Base-by-base conservation (phyloP, 1,140 invertebrate genomes). In the Drosophila sulfurigaster region DNA sequence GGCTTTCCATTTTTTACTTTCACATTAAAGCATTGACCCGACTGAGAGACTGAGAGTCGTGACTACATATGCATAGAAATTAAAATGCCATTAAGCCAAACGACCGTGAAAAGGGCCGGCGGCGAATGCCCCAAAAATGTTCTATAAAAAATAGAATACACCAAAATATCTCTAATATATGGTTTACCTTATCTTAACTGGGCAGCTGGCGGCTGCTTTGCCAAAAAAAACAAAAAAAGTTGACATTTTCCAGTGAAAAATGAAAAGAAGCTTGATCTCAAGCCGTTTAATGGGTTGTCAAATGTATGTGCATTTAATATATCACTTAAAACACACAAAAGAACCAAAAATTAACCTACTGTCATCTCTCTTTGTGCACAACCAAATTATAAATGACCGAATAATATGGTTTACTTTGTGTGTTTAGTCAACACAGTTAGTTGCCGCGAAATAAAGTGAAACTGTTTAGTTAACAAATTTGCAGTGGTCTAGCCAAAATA, bases 51-150 rank as follows among this genome's bases (percentile, higher is more conserved):
- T 62, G 41, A 68, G 38, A 57, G 78, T 71, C 72, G 75, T 76
- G 79, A 82, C 73, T 73, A 73, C 48, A 43, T 54, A 68, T 58
- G 25, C 46, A 75, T 71, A 58, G 73, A 83, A 87, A 87, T 87
- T 87, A 87, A 87, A 88, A 88, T 80, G 66, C 68, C 83, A 88
- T 87, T 80, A 87, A 69, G 73, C 75, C 80, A 88, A 78, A 38
- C 59, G 74, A 74, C 68, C 80, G 83, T 80, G 71, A 80, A 82
- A 69, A 49, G 57, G 68, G 66, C 60, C 64, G 51, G 51, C 51
- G 32, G 62, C 56, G 11, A 56, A 38, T 63, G 32, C 35, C 38
- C 25, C 8, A 15, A 11, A 52, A 25, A 25, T 25, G 15, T 45
- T 13, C 11, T 35, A 35, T 45, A 59, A 54, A 25, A 58, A 51